Evolutionary conservation across 2,113 vertebrate species (phyloP), one percentile per base, ranked within the genome.

Genomic region (Coptodon bakossiorum): DNA sequence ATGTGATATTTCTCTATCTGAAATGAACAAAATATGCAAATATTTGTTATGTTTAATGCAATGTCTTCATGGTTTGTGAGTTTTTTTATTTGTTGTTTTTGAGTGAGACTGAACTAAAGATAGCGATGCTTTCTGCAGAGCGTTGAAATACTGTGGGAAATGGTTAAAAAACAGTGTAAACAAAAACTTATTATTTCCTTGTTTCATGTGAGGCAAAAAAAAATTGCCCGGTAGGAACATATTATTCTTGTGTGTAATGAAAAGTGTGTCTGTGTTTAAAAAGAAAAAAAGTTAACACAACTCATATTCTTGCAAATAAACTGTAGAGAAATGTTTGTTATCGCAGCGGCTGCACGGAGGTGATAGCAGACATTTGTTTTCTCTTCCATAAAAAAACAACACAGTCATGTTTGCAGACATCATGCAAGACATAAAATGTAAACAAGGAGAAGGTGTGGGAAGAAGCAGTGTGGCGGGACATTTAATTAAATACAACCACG

Each of bases 311-410:
- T 63, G 61, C 54, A 92, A 90, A 92, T 84, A 57, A 78, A 89
- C 83, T 43, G 61, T 50, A 80, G 83, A 87, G 82, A 63, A 57
- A 79, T 71, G 76, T 31, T 3, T 14, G 79, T 90, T 91, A 90
- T 90, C 84, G 7, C 83, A 43, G 80, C 14, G 3, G 79, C 91
- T 89, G 89, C 84, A 81, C 36, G 56, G 50, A 68, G 66, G 57
- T 81, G 88, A 92, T 85, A 90, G 81, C 57, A 89, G 54, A 82
- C 83, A 14, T 89, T 88, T 88, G 66, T 86, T 86, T 88, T 87
- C 84, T 48, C 59, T 82, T 85, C 19, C 57, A 40, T 71, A 5
- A 71, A 76, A 52, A 29, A 73, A 61, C 78, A 80, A 19, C 17
- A 31, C 38, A 48, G 52, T 24, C 3, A 27, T 38, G 87, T 89